Evolutionary conservation across 1,140 invertebrate species (phyloP), one percentile per base, ranked within the genome.

Genomic region (Agrypnia vestita): DNA sequence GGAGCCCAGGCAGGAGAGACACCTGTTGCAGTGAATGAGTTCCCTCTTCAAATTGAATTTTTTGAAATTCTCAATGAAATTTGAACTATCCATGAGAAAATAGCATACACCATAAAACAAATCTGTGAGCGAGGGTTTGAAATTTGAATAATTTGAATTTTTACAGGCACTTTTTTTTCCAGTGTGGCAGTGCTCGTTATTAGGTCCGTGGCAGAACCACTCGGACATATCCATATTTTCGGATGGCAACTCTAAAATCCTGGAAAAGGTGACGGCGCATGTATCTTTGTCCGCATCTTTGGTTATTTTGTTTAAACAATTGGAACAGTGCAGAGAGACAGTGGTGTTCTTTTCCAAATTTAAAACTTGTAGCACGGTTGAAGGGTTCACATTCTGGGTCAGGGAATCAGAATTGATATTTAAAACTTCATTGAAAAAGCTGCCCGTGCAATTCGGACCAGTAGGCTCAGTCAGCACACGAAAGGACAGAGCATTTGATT

Each of bases 151-250:
- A 73, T 78, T 77, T 11, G 47, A 49, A 25, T 80, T 72, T n/a
- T 51, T 64, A 64, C 61, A 64, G 8, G 17, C 19, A 35, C 71
- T 67, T 19, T 76, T 71, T n/a, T 78, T 77, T 17, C 64, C 85
- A 82, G 35, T 61, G 79, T 71, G 82, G 78, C 10, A 84, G 80
- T 19, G 83, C 78, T 19, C 83, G 78, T 64, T 78, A 64, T 35
- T 49, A 0, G 53, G 85, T 3, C 85, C 86, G 81, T 91, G 91
- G 80, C 91, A 92, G 84, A 91, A 92, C 91, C 90, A 91, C 74
- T 91, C 90, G 0, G 86, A 88, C 84, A 88, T 87, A 80, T 91
- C 91, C 73, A 89, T 84, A 87, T 89, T 90, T 46, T 88, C 85
- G 0, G 89, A 88, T 9, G 91, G 91, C 67, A 92, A 84, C 73